Base-by-base conservation (phyloP, 2,888 invertebrate species). In the Xestoiulus laeticollis region DNA sequence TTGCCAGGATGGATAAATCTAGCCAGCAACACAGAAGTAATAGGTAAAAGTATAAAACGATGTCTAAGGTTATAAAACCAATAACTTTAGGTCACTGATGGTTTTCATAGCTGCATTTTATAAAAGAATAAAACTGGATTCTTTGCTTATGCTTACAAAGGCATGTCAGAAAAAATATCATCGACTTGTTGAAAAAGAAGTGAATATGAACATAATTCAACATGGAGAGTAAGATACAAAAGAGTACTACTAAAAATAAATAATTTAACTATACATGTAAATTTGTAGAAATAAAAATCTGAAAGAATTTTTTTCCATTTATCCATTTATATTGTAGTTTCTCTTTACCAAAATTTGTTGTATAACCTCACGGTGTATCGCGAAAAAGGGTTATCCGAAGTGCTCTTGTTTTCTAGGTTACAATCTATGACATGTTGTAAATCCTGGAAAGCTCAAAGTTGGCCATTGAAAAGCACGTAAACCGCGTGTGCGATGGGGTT, bases 381-480 rank as follows among this genome's bases (percentile, higher is more conserved):
- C n/a, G 8, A 22, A 59, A 59, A n/a, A 8, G 22, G 22, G n/a
- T 22, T 8, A 78, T 38, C 8, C 26, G 16, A 78, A 16, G 78
- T 30, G 78, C 68, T 68, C 12, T 26, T 8, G 38, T 38, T 38
- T 38, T 38, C 38, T 38, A 30, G 30, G 4, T 2, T 32, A 30
- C 30, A 32, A 16, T 78, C 1, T 78, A 2, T 16, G 78, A 30
- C 78, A 78, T 30, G 16, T 78, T 78, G 78, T 78, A 78, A 78
- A 78, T 78, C 78, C 30, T 30, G 16, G 8, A 16, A 78, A 78
- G 78, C 78, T 78, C 30, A 30, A 30, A 32, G 30, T 78, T 16
- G 30, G 30, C 78, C 78, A 30, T 4, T 78, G 78, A 78, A 78
- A 78, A 78, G 78, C 30, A 30, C 78, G 78, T 78, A 78, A 78